Percentiles rank a stretch among this genome's conserved stretches.
Conservation (phyloP, 2,888 invertebrate species). For the Yponomeuta evonymella region DNA sequence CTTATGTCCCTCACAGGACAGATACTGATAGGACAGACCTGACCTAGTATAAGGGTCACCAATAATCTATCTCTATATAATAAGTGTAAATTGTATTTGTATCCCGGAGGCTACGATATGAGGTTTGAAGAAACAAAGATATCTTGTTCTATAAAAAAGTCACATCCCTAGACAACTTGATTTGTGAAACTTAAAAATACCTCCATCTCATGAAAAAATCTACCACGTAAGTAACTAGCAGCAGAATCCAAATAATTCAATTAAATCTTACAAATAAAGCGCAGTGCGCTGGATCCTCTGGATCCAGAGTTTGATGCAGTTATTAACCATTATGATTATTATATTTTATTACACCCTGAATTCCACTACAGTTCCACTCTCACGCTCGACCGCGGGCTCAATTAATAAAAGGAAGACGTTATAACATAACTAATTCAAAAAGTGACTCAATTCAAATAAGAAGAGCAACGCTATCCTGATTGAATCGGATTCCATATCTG, state of each 20-base stretch:
- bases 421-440: neutral
- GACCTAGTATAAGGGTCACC: no score
- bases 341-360: neutral
- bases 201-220: no score
- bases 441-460: neutral
- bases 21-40: no score
- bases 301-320: neutral
- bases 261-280: neutral
- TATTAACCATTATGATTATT: neutral
- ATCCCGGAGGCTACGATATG: no score
- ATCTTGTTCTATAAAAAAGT: no score
- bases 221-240: neutral
- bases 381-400: neutral
- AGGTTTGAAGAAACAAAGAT: no score
- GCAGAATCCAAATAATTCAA: neutral
- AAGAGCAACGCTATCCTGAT: conserved; percentile 10
- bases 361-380: neutral
- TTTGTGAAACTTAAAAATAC: no score
- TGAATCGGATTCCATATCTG: conserved; percentile 11
- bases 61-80: no score
- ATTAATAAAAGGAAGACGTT: conserved; percentile 2
- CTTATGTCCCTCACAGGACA: no score
- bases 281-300: no score
- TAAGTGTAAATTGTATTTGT: no score
- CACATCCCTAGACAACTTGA: no score